These are phyloP conservation scores for Cheilosia grossa DNA, from an alignment of 2,888 invertebrate genomes.

Conservation along the genomic window DNA sequence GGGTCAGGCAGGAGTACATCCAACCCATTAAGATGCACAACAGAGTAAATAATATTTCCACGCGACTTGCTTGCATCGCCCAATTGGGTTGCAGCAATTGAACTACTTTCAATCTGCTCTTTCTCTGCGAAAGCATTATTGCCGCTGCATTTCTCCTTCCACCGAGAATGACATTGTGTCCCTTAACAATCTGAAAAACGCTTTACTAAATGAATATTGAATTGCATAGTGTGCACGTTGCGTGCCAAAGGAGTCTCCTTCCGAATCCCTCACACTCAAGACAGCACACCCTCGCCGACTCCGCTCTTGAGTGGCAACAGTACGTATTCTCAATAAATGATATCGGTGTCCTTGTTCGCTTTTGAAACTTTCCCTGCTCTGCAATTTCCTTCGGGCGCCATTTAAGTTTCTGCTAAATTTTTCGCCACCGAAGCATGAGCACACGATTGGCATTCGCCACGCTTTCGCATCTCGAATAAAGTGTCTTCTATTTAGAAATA, in stretches of 20 bases:
- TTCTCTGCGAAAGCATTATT: slow-evolving; percentile 8
- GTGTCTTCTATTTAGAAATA: background rate
- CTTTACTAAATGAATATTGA: slow-evolving; percentile 20
- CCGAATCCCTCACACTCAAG: slow-evolving; percentile 14
- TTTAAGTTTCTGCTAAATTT: slow-evolving; percentile 6
- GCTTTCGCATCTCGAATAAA: slow-evolving; percentile 7
- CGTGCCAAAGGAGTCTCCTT: background rate
- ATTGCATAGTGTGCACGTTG: background rate
- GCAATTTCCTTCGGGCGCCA: slow-evolving; percentile 18
- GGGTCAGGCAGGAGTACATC: background rate
- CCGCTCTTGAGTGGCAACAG: background rate
- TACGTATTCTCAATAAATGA: slow-evolving; percentile 2
- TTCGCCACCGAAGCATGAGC: background rate
- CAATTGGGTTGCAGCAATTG: slow-evolving; percentile 14
- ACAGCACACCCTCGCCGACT: background rate
- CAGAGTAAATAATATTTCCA: slow-evolving; percentile 3
- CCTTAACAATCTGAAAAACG: background rate
- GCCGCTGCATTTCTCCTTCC: background rate
- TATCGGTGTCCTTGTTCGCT: slow-evolving; percentile 3
- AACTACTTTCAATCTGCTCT: slow-evolving; percentile 7
- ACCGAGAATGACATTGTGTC: background rate
- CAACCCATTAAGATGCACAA: background rate
- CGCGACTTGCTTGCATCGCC: background rate
- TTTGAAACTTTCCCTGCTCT: no score
- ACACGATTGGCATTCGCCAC: background rate